Evolutionary conservation across 2,113 vertebrate species (phyloP).

Genomic region (Brevimyrus niger): DNA sequence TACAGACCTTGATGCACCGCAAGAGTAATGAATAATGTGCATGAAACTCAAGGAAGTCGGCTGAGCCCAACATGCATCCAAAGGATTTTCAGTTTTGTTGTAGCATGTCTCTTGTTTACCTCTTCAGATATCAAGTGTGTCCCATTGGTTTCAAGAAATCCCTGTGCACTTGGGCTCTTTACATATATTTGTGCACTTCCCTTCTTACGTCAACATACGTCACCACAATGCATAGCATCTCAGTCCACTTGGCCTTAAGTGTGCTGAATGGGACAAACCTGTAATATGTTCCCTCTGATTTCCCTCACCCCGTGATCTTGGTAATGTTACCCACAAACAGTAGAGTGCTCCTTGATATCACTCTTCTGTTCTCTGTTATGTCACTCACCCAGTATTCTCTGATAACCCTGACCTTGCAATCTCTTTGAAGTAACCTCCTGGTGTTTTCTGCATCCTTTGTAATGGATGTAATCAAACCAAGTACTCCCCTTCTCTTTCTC

Average conservation of each 20-base stretch:
- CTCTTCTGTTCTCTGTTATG: not conserved
- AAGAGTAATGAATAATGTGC: not conserved
- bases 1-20: not conserved
- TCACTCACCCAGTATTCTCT: not conserved
- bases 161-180: not conserved
- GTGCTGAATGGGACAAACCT: not conserved
- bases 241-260: not conserved
- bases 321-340: not conserved
- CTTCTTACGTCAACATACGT: not conserved
- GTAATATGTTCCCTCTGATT: not conserved
- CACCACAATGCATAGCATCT: not conserved
- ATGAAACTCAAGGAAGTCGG: not conserved
- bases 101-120: not conserved
- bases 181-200: not conserved
- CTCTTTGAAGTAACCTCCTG: slow-evolving; percentile 40
- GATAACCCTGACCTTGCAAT: not conserved
- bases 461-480: slow-evolving; percentile 40
- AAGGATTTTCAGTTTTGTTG: not conserved
- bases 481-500: not conserved
- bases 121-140: not conserved
- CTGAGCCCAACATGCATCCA: not conserved
- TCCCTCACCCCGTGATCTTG: not conserved
- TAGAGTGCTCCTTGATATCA: not conserved
- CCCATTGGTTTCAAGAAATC: not conserved
- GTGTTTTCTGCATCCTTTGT: slow-evolving; percentile 53